Conservation (phyloP, 2,113 vertebrate species). For the Melanotaenia duboulayi region DNA sequence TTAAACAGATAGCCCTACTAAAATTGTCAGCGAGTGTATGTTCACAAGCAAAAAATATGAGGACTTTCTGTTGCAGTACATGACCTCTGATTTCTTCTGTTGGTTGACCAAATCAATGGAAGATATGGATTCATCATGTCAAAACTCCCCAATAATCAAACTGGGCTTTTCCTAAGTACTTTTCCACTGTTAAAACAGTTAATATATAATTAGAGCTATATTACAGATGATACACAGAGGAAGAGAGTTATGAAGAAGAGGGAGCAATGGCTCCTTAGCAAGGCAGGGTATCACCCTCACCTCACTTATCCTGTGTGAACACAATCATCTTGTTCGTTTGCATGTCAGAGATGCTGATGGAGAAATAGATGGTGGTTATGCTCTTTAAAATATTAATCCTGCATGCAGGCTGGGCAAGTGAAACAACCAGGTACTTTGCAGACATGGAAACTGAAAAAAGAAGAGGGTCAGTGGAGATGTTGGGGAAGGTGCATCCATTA, state of each 20-base stretch:
- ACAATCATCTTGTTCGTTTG: slow-evolving; percentile 68
- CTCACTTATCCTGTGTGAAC: slow-evolving; percentile 49
- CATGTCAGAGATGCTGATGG: slow-evolving; percentile 73
- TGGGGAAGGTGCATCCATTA: slow-evolving; percentile 61
- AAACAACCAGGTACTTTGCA: slow-evolving; percentile 72
- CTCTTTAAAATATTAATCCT: slow-evolving; percentile 80
- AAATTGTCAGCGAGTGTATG: no score
- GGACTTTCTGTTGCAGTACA: no score
- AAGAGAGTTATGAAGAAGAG: slow-evolving; percentile 18
- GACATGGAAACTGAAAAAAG: slow-evolving; percentile 55
- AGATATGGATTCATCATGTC: no score
- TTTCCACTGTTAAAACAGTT: neutral
- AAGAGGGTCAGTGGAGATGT: neutral
- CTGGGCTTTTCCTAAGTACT: no score
- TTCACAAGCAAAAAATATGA: no score
- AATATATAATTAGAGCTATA: slow-evolving; percentile 1
- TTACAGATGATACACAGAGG: slow-evolving; percentile 13
- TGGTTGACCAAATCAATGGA: no score
- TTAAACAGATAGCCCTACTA: no score
- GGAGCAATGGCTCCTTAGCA: slow-evolving; percentile 24
- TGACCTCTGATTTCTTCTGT: no score
- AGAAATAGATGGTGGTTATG: slow-evolving; percentile 71
- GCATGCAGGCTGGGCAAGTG: slow-evolving; percentile 68
- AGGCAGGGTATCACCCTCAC: slow-evolving; percentile 43
- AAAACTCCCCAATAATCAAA: no score